These are phyloP conservation scores for Siniperca knerii DNA, from an alignment of 2,113 vertebrate species.

Conservation along the genomic window DNA sequence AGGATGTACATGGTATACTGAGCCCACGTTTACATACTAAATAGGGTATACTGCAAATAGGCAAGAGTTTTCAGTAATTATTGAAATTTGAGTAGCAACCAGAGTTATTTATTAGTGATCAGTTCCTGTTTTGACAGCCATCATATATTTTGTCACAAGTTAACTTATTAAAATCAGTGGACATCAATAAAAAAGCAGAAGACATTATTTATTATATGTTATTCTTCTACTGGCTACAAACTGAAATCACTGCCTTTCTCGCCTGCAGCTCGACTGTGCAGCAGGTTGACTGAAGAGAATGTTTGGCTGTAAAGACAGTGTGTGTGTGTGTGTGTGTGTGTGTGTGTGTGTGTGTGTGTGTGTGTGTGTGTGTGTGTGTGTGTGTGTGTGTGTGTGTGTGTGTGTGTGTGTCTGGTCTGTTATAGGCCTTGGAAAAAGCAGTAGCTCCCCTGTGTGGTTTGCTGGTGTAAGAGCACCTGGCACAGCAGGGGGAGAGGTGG, in stretches of 20 bases:
- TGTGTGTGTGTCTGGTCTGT: conserved; percentile 6
- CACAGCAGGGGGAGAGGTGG: conserved; percentile 64
- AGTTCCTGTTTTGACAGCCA: background rate
- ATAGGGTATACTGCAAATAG: background rate
- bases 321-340: conserved; percentile 12
- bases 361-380: background rate
- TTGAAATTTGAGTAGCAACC: background rate
- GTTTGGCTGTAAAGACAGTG: conserved; percentile 29
- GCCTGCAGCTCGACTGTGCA: conserved; percentile 20
- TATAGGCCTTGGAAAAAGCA: conserved; percentile 84
- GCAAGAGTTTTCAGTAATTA: background rate
- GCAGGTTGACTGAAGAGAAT: conserved; percentile 46
- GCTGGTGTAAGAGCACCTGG: conserved; percentile 80
- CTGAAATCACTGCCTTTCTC: conserved; percentile 15
- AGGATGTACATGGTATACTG: background rate
- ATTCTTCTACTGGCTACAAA: conserved; percentile 5
- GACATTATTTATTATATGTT: conserved; percentile 7
- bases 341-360: conserved; percentile 16
- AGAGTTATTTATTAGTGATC: background rate
- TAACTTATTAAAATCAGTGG: background rate
- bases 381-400: conserved; percentile 25
- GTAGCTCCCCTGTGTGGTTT: conserved; percentile 92
- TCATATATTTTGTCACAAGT: background rate
- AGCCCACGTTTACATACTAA: background rate
- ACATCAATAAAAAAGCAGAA: background rate